Conservation (phyloP, 2,797 vertebrate genomes). For the Glossophaga mutica region DNA sequence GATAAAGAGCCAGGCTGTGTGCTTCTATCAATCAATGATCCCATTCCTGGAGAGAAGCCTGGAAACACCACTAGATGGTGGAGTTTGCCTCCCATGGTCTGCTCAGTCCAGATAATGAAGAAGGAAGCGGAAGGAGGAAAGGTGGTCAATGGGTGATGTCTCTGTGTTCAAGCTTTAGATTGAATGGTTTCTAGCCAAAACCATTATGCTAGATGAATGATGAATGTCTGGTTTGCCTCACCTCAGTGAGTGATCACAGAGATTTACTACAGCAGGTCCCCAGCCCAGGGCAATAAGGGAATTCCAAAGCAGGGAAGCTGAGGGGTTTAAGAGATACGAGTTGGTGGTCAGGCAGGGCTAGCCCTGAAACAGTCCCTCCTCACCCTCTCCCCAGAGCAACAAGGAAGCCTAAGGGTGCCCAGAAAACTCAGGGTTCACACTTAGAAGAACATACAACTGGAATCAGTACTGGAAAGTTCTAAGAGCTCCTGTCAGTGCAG, state of each 20-base stretch:
- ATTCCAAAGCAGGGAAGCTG: not conserved
- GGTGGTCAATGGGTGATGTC: not conserved
- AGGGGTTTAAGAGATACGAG: not conserved
- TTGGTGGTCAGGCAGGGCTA: not conserved
- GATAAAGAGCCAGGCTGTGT: not conserved
- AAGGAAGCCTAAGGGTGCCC: not conserved
- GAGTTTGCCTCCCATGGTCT: slow-evolving; percentile 51
- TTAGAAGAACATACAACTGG: not conserved
- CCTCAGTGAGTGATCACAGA: not conserved
- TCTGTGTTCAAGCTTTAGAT: not conserved
- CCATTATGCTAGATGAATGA: not conserved
- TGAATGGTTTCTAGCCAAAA: not conserved
- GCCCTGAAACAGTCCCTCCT: not conserved
- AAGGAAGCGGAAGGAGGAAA: not conserved
- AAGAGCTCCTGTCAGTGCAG: not conserved
- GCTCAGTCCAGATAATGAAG: not conserved
- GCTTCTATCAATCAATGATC: not conserved
- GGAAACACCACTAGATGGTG: slow-evolving; percentile 71
- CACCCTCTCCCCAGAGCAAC: not conserved
- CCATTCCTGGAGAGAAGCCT: not conserved
- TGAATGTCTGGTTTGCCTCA: not conserved
- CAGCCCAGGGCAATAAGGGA: not conserved
- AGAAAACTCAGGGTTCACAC: not conserved
- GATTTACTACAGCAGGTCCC: not conserved
- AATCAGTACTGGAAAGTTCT: not conserved